phyloP scores from a whole-genome alignment of 2,113 vertebrate species.

The Eidolon helvum region DNA sequence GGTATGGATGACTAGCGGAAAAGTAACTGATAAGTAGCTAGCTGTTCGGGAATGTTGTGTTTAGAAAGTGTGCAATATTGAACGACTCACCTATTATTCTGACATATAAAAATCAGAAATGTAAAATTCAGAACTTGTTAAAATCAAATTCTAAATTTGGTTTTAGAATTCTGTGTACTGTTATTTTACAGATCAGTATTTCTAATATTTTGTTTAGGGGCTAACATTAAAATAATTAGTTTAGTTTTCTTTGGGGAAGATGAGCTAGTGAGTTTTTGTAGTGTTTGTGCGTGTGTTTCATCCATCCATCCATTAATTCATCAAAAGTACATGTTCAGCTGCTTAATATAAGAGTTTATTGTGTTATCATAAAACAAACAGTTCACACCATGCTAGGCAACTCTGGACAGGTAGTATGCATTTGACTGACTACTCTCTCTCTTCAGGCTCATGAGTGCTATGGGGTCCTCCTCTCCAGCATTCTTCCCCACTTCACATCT shows the following conservation, averaged over 20 bases:
- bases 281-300: background rate
- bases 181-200: background rate
- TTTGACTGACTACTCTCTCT: background rate
- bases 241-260: background rate
- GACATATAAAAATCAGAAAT: background rate
- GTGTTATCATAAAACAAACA: background rate
- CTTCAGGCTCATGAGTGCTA: background rate
- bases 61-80: background rate
- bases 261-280: background rate
- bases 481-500: background rate
- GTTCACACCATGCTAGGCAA: background rate
- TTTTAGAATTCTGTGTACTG: constrained; percentile 5
- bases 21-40: background rate
- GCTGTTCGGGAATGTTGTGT: background rate
- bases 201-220: background rate
- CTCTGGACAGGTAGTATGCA: background rate
- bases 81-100: background rate
- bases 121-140: too few species aligned
- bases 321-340: background rate
- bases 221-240: background rate
- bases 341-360: background rate
- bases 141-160: background rate
- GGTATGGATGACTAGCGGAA: background rate
- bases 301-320: background rate
- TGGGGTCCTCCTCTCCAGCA: background rate